Evolutionary conservation across 2,113 vertebrate species (phyloP), one percentile per base, ranked within the genome.

Genomic region (Macrotus californicus): DNA sequence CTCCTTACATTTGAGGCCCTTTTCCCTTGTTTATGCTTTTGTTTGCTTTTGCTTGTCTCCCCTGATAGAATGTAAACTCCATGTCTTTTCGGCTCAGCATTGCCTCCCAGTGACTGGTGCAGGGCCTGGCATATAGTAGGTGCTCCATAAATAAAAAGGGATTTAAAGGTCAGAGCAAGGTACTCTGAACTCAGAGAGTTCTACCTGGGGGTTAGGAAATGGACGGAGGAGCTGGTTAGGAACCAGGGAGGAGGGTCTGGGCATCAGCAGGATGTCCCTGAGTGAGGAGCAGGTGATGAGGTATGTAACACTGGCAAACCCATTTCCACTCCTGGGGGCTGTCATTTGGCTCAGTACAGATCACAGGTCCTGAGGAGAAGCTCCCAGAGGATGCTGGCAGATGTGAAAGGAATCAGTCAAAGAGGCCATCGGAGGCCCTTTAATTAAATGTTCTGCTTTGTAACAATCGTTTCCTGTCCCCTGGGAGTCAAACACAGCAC

Each of bases 391-490:
- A 86, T 75, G 54, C 31, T 83, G 48, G 67, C 41, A 43, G 82
- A 52, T 70, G 69, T 94, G 91, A 96, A 97, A 93, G 89, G 73
- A 91, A 97, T 96, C 81, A 88, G 87, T 87, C 7, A 75, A 79
- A 66, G 0, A 2, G 96, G 41, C 70, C 12, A 36, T 59, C 70
- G 16, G 52, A 92, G 76, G 14, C 50, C 36, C 24, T 95, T 12
- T 0, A 73, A 89, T 79, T 85, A 93, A 98, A 83, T 77, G 21
- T 76, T 87, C 95, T 69, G 64, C 54, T 88, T 18, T 41, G 84
- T 54, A 69, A 43, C 87, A 76, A 88, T 75, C 72, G n/a, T 77
- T 39, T 3, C 13, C 0, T 16, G 34, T 34, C 70, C 73, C 79
- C 36, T 7, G 31, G 39, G 83, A 43, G 36, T 70, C 70, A 70